phyloP scores from a whole-genome alignment of 2,888 invertebrate genomes.

The Aphrophora alni region DNA sequence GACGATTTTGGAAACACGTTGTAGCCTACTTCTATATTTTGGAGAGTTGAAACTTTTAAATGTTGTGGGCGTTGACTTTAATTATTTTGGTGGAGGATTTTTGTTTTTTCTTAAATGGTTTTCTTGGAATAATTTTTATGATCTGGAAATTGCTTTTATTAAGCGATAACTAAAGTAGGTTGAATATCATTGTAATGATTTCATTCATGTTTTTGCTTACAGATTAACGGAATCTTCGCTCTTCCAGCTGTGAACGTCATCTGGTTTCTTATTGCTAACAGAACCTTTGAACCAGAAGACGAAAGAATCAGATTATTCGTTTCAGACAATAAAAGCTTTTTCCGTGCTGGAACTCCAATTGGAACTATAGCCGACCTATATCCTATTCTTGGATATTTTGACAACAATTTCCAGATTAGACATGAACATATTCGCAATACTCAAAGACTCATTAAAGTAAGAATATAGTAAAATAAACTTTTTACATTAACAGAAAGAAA shows the following conservation, averaged over 20 bases:
- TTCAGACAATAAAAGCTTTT: background rate
- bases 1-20: too few species aligned
- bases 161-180: too few species aligned
- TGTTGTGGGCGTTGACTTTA: too few species aligned
- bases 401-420: background rate
- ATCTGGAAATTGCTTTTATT: too few species aligned
- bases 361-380: background rate
- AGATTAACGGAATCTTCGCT: slow-evolving; percentile 26
- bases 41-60: too few species aligned
- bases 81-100: too few species aligned
- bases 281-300: slow-evolving; percentile 24
- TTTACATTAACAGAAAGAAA: too few species aligned
- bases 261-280: slow-evolving; percentile 28
- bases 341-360: slow-evolving; percentile 13
- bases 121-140: too few species aligned
- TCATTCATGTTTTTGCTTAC: background rate
- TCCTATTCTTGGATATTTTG: background rate
- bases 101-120: too few species aligned
- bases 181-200: too few species aligned
- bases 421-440: background rate
- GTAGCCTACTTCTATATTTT: too few species aligned
- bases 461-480: too few species aligned
- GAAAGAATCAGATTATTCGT: slow-evolving; percentile 7
- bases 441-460: background rate
- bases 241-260: slow-evolving; percentile 26